Base-by-base conservation (phyloP, 2,113 vertebrate genomes). In the Dolichallabes microphthalmus region DNA sequence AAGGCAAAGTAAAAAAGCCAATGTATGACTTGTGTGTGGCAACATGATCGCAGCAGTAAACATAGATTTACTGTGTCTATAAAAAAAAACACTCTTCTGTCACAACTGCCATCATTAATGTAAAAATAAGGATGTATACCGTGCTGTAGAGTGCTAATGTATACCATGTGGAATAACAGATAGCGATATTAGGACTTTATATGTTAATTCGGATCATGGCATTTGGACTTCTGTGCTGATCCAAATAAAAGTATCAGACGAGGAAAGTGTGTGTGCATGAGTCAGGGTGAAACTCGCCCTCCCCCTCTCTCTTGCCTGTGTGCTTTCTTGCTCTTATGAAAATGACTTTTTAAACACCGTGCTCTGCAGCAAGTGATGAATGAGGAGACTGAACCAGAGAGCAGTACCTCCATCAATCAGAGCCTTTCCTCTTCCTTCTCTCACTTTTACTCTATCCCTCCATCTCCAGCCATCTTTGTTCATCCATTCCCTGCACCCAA, bases 311-410 rank as follows among this genome's bases (percentile, higher is more conserved):
- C 86, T 71, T 71, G 12, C 73, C 39, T 81, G 55, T 12, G 20
- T 52, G 22, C 64, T 82, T 73, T 61, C 63, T 50, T 79, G 55
- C 82, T 87, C 84, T 88, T 87, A 88, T 87, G 83, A 87, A 90
- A 90, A 89, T 89, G 75, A 88, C 82, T 90, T 91, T 91, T 90
- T 89, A 90, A 89, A 86, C 69, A 78, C 61, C 25, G 60, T 66
- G n/a, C 76, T 74, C 85, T 63, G 83, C 84, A 82, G 76, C 76
- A 82, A 77, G 82, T 88, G 88, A 90, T 89, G 87, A 63, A 88
- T 85, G 88, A 87, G 76, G n/a, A 52, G 79, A 78, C 83, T 69
- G 68, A 76, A 66, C 73, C 71, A n/a, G 35, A 80, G 81, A 86
- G 69, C 78, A 61, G 74, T 58, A 84, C 77, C 84, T 82, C 53